Evolutionary conservation across 1,140 invertebrate species (phyloP), one percentile per base, ranked within the genome.

Genomic region (Atta colombica): DNA sequence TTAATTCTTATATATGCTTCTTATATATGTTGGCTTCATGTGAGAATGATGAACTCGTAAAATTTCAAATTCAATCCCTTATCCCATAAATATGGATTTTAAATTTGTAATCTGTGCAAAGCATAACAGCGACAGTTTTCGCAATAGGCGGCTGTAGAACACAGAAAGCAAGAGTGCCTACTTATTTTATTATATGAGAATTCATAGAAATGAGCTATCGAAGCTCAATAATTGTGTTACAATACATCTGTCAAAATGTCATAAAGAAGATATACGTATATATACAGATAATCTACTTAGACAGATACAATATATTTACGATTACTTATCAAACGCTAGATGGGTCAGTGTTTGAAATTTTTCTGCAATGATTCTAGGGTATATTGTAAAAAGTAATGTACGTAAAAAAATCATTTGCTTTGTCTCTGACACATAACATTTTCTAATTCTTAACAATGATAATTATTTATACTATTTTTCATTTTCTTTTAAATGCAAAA

Each of bases 281-380:
- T 21, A 53, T 49, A 72, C n/a, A 72, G 16, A 28, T 85, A 85
- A 63, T 65, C 28, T 85, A 85, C 21, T 85, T 77, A 49, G 10
- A 68, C 72, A 85, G 72, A 49, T 85, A 85, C 61, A 4, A 49
- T 77, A 77, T 77, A 60, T 7, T 55, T 35, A 65, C 21, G 14
- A 53, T 51, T n/a, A 39, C 18, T 63, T 25, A 12, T 65, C 14
- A 16, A 65, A 85, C 51, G 39, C 21, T 82, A 12, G 16, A 82
- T 28, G 12, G 45, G 25, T 71, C 35, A 5, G 28, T n/a, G 12
- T 60, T 60, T 16, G 10, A 72, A 60, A 72, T 82, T n/a, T 49
- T 58, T 82, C 1, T 31, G 31, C 25, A 68, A 58, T 5, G 7
- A 66, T 45, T 78, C 1, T 49, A 12, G 16, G 0, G 4, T 78